phyloP scores from a whole-genome alignment of 2,113 vertebrate species.

The Pleuronectes platessa region DNA sequence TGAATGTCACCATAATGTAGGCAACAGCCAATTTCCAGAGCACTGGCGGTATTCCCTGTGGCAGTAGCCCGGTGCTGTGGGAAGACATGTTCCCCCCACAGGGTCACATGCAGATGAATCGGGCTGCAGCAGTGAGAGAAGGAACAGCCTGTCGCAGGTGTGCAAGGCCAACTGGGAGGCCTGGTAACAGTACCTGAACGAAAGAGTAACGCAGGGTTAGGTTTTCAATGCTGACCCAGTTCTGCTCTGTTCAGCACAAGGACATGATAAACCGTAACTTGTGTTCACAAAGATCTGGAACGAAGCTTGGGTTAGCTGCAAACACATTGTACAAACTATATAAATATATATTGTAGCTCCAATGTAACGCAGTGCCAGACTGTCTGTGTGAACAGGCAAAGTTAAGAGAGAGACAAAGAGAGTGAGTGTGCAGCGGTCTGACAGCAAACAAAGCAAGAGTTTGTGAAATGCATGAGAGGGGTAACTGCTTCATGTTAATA shows the following conservation, averaged over 20 bases:
- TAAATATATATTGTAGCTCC: too few species aligned
- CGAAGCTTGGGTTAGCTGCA: background rate
- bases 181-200: conserved; percentile 18
- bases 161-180: conserved; percentile 48
- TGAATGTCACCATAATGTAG: conserved; percentile 54
- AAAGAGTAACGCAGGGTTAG: conserved; percentile 16
- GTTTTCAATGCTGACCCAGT: conserved; percentile 63
- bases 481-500: too few species aligned
- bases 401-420: too few species aligned
- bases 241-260: conserved; percentile 25
- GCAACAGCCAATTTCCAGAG: conserved; percentile 51
- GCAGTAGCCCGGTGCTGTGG: conserved; percentile 47
- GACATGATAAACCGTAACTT: conserved; percentile 9
- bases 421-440: too few species aligned
- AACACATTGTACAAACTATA: background rate
- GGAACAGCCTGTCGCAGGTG: conserved; percentile 42
- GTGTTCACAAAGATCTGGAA: background rate
- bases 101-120: conserved; percentile 52
- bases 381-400: too few species aligned
- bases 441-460: too few species aligned
- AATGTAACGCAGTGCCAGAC: too few species aligned
- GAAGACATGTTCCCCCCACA: conserved; percentile 54
- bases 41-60: conserved; percentile 40
- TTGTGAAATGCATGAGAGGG: too few species aligned
- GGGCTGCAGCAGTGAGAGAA: conserved; percentile 36